Percentiles rank a stretch among this genome's conserved stretches.
Evolutionary conservation across 2,888 invertebrate genomes (phyloP).

Genomic region (Parapristionchus giblindavisi): DNA sequence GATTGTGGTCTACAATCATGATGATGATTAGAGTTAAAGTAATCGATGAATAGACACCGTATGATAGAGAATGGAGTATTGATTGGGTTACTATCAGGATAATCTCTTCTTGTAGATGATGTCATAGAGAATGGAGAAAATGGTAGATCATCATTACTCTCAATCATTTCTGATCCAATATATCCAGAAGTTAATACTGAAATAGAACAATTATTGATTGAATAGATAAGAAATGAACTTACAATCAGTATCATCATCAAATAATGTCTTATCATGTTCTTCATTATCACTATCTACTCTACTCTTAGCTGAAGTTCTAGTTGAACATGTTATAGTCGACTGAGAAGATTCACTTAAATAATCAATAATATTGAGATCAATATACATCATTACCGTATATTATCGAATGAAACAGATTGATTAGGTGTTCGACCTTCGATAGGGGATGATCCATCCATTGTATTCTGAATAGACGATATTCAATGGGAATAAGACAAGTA

Average conservation of each 20-base stretch:
- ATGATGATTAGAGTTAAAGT: background rate
- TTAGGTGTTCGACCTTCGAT: background rate
- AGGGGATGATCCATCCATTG: conserved; percentile 1
- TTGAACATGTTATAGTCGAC: conserved; percentile 11
- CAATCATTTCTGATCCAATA: conserved; percentile 33
- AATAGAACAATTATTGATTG: background rate
- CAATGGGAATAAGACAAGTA: background rate
- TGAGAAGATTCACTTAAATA: conserved; percentile 11
- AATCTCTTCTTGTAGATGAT: background rate
- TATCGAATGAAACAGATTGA: background rate
- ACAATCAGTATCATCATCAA: conserved; percentile 33
- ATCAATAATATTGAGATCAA: background rate
- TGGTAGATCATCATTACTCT: conserved; percentile 17
- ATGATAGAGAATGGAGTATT: conserved; percentile 6
- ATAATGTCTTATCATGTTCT: background rate
- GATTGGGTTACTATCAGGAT: background rate
- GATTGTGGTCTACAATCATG: background rate
- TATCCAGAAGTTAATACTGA: conserved; percentile 36
- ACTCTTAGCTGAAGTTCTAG: background rate
- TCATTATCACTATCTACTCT: background rate
- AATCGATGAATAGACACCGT: no score
- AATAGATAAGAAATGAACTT: background rate
- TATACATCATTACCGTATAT: background rate
- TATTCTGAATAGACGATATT: background rate
- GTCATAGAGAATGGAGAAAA: conserved; percentile 8